Evolutionary conservation across 2,113 vertebrate species (phyloP).

Genomic region (Gracilinanus agilis): DNA sequence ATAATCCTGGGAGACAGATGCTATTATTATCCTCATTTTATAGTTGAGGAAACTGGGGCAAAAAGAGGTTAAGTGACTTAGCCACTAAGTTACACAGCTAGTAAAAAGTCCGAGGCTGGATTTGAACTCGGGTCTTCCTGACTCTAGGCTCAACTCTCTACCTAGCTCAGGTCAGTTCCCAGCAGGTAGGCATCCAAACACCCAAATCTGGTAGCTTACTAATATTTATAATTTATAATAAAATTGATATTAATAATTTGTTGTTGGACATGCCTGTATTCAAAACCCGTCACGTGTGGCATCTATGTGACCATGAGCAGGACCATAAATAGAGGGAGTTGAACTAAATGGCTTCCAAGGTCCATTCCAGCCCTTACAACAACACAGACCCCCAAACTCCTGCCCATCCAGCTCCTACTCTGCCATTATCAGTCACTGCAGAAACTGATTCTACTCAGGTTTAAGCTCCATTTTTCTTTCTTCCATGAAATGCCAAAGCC

Average conservation of each 20-base stretch:
- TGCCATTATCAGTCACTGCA: too few relatives aligned
- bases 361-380: not conserved
- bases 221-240: not conserved
- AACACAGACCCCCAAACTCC: not conserved
- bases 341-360: too few relatives aligned
- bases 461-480: too few relatives aligned
- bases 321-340: too few relatives aligned
- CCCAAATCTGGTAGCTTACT: not conserved
- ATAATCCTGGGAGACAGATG: not conserved
- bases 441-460: too few relatives aligned
- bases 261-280: too few relatives aligned
- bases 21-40: not conserved
- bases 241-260: too few relatives aligned
- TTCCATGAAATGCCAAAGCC: too few relatives aligned
- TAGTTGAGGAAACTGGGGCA: not conserved
- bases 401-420: not conserved
- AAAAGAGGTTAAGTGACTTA: not conserved
- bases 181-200: not conserved
- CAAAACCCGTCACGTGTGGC: too few relatives aligned
- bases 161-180: not conserved
- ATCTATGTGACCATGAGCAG: too few relatives aligned
- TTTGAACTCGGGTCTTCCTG: not conserved
- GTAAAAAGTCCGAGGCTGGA: not conserved
- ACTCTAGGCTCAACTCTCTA: not conserved
- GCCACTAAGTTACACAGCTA: not conserved